Evolutionary conservation across 2,113 vertebrate species (phyloP).

Genomic region (Tachycineta bicolor): DNA sequence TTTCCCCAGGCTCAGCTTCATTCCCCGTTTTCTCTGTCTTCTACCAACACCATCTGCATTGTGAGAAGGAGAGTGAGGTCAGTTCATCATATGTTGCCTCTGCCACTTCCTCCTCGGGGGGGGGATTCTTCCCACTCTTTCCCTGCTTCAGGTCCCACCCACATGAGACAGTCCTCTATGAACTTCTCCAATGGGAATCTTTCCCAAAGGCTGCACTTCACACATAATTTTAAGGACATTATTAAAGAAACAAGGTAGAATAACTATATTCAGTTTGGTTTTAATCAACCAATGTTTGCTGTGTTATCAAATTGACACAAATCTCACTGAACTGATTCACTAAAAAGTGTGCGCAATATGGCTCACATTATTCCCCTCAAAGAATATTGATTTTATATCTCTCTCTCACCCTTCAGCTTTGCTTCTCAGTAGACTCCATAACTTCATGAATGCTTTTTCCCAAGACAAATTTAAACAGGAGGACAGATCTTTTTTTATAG

Average conservation of each 20-base stretch:
- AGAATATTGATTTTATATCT: neutral
- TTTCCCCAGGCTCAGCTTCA: neutral
- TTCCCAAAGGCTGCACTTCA: neutral
- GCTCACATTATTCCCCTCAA: neutral
- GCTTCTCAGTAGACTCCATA: neutral
- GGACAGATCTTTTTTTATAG: neutral
- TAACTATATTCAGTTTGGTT: neutral
- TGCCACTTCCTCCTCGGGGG: fast-evolving
- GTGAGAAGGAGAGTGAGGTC: neutral
- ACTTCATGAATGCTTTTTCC: neutral
- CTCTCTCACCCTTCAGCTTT: neutral
- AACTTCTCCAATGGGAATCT: neutral
- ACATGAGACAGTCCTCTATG: fast-evolving
- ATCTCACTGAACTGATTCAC: neutral
- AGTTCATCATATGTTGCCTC: neutral
- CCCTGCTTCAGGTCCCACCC: neutral
- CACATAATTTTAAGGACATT: neutral
- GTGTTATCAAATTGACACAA: neutral
- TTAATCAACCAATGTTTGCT: neutral
- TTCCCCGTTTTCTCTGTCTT: neutral
- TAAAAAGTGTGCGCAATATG: neutral
- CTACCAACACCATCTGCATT: neutral
- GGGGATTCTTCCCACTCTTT: neutral
- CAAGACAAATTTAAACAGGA: neutral
- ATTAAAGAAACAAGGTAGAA: neutral